phyloP scores from a whole-genome alignment of 1,140 invertebrate species.

The Cepaea nemoralis region DNA sequence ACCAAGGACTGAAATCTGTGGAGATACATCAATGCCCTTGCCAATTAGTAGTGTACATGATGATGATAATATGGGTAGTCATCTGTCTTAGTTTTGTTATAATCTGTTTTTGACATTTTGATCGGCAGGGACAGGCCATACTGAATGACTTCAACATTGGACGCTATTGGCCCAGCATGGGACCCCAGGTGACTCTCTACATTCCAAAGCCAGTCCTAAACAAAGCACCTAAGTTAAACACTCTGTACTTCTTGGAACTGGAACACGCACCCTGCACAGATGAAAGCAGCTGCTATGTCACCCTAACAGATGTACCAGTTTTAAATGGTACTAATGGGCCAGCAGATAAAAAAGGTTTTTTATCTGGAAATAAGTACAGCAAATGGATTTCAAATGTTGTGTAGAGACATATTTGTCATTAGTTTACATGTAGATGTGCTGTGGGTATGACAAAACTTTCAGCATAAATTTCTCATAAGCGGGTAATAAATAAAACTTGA shows the following conservation, averaged over 20 bases:
- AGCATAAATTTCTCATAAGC: too few species aligned
- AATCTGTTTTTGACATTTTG: too few species aligned
- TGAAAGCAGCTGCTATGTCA: not conserved
- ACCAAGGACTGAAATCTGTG: too few species aligned
- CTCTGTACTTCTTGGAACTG: constrained; percentile 60
- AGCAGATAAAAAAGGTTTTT: not conserved
- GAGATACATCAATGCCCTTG: too few species aligned
- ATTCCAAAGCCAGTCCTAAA: constrained; percentile 55
- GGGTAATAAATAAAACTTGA: too few species aligned
- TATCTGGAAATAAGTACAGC: not conserved
- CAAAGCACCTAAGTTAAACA: constrained; percentile 44
- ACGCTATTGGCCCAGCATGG: constrained; percentile 64
- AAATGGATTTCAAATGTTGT: too few species aligned
- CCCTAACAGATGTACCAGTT: constrained; percentile 24
- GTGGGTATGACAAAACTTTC: too few species aligned
- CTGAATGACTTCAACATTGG: constrained; percentile 67
- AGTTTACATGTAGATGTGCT: too few species aligned
- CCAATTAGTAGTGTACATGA: too few species aligned
- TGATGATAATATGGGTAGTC: too few species aligned
- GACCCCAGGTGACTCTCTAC: constrained; percentile 67
- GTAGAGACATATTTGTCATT: too few species aligned
- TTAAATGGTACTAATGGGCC: constrained; percentile 26
- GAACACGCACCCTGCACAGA: constrained; percentile 51
- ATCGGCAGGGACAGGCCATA: constrained; percentile 59
- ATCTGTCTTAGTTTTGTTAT: too few species aligned